Conservation (phyloP, 2,113 vertebrate genomes). For the Oophaga pumilio region DNA sequence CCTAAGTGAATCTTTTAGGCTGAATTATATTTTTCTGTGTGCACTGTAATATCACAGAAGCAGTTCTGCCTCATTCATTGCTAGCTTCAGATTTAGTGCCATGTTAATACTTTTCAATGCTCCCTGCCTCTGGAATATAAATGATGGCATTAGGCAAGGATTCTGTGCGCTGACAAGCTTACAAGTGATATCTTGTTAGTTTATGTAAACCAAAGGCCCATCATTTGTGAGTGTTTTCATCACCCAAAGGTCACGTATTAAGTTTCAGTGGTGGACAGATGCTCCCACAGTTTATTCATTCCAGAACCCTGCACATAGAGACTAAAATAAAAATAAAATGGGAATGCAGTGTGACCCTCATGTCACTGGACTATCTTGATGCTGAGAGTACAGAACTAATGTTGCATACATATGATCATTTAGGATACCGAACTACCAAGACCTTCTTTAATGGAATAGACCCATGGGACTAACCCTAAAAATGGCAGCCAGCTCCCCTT, state of each 20-base stretch:
- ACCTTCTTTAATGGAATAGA: too few species aligned
- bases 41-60: not conserved
- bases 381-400: not conserved
- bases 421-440: too few species aligned
- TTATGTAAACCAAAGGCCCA: not conserved
- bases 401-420: too few species aligned
- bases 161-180: not conserved
- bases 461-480: too few species aligned
- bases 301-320: not conserved
- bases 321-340: constrained; percentile 8
- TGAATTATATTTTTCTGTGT: not conserved
- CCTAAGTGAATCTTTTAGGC: not conserved
- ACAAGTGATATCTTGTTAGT: constrained; percentile 1
- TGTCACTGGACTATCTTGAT: not conserved
- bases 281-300: not conserved
- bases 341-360: not conserved
- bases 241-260: constrained; percentile 16
- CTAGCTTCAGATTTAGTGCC: not conserved
- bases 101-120: not conserved
- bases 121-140: not conserved
- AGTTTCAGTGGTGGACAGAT: not conserved
- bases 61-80: not conserved
- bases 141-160: not conserved
- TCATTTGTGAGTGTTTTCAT: constrained; percentile 11
- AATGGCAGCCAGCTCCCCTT: too few species aligned